Evolutionary conservation across 2,888 invertebrate species (phyloP).

Genomic region (Limnephilus rhombicus): DNA sequence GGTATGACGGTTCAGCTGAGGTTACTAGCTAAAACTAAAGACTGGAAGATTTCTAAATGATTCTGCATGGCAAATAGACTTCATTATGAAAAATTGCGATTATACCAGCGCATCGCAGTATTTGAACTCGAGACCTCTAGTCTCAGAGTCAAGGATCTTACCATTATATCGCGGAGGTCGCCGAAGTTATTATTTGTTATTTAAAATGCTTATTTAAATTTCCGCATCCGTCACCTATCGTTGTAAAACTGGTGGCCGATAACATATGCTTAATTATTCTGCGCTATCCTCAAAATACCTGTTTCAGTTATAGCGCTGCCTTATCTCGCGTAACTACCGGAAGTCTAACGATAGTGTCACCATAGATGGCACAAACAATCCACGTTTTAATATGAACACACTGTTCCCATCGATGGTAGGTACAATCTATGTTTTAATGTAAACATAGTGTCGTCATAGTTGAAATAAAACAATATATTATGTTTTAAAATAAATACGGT

Average conservation of each 20-base stretch:
- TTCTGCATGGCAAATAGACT: too few species aligned
- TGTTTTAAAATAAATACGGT: not conserved
- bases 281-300: slow-evolving; percentile 40
- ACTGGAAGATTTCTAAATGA: too few species aligned
- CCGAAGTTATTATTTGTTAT: not conserved
- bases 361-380: not conserved
- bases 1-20: too few species aligned
- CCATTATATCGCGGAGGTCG: not conserved
- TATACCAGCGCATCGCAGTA: too few species aligned
- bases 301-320: slow-evolving; percentile 37
- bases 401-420: not conserved
- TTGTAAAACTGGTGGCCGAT: slow-evolving; percentile 9
- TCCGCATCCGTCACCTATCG: slow-evolving; percentile 30
- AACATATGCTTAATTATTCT: slow-evolving; percentile 33
- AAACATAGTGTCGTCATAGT: not conserved
- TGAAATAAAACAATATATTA: too few species aligned
- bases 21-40: too few species aligned
- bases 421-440: not conserved
- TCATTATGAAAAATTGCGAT: too few species aligned
- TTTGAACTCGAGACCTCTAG: not conserved
- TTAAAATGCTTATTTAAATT: not conserved
- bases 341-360: slow-evolving; percentile 49
- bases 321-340: slow-evolving; percentile 48
- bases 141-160: not conserved
- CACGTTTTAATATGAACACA: not conserved